phyloP scores from a whole-genome alignment of 2,797 vertebrate genomes.

The Bradypodion pumilum region DNA sequence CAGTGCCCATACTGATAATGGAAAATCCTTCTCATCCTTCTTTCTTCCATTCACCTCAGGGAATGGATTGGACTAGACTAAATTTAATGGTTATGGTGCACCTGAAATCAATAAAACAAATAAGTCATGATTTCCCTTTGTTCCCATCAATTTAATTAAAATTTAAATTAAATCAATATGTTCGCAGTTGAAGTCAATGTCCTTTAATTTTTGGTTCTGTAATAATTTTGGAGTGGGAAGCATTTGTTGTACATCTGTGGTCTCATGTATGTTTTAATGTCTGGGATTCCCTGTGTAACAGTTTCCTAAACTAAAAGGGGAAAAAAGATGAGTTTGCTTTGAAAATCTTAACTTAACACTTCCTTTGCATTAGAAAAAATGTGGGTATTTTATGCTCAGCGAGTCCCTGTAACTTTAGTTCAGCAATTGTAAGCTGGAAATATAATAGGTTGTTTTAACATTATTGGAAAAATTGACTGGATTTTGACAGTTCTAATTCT shows the following conservation, averaged over 20 bases:
- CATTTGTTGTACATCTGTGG: not conserved
- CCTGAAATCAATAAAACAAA: not conserved
- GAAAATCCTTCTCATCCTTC: not conserved
- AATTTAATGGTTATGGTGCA: not conserved
- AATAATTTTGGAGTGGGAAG: not conserved
- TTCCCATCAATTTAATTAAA: not conserved
- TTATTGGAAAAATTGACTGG: not conserved
- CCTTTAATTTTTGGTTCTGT: not conserved
- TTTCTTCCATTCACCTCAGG: constrained; percentile 14
- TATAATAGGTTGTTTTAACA: not conserved
- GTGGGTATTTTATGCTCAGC: not conserved
- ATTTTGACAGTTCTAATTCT: not conserved
- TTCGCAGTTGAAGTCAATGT: not conserved
- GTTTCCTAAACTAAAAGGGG: constrained; percentile 17
- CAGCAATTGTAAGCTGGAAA: not conserved
- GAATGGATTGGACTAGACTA: not conserved
- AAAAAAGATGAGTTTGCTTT: constrained; percentile 26
- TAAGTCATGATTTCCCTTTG: not conserved
- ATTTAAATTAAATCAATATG: not conserved
- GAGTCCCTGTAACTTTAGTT: not conserved
- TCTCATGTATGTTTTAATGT: too few relatives aligned
- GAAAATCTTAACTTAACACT: constrained; percentile 1
- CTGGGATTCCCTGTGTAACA: not conserved
- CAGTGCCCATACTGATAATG: not conserved
- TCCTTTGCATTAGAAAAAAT: not conserved